Evolutionary conservation across 1,140 invertebrate species (phyloP).

Genomic region (Zeugodacus cucurbitae): DNA sequence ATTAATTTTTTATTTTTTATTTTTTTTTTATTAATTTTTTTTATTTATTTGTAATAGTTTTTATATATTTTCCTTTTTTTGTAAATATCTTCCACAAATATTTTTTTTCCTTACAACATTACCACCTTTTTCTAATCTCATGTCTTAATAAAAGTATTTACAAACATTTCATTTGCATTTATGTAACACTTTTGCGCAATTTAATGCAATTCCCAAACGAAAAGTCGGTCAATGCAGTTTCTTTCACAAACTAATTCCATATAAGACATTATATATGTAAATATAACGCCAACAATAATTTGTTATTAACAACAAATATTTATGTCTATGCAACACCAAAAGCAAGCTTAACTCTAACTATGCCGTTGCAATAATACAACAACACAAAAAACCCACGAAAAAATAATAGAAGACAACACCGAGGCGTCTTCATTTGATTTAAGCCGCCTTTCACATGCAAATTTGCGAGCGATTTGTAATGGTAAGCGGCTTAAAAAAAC

Average conservation of each 20-base stretch:
- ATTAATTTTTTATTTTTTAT: no score
- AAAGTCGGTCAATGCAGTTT: conserved; percentile 3
- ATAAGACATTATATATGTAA: no score
- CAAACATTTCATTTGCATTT: neutral
- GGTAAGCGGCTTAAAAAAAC: neutral
- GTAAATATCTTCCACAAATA: no score
- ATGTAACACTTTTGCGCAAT: neutral
- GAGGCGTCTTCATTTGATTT: neutral
- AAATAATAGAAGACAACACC: neutral
- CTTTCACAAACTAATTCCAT: neutral
- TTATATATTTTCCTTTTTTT: no score
- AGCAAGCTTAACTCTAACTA: no score
- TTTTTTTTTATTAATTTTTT: no score
- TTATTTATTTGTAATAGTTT: no score
- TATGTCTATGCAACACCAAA: neutral
- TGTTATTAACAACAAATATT: neutral
- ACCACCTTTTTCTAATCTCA: no score
- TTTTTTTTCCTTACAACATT: no score
- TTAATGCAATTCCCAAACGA: neutral
- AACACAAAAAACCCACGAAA: no score
- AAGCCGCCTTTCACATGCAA: neutral
- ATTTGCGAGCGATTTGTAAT: neutral
- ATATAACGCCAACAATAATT: neutral
- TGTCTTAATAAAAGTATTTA: no score
- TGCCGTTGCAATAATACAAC: no score